Conservation (phyloP, 2,113 vertebrate species). For the Oryzias javanicus region DNA sequence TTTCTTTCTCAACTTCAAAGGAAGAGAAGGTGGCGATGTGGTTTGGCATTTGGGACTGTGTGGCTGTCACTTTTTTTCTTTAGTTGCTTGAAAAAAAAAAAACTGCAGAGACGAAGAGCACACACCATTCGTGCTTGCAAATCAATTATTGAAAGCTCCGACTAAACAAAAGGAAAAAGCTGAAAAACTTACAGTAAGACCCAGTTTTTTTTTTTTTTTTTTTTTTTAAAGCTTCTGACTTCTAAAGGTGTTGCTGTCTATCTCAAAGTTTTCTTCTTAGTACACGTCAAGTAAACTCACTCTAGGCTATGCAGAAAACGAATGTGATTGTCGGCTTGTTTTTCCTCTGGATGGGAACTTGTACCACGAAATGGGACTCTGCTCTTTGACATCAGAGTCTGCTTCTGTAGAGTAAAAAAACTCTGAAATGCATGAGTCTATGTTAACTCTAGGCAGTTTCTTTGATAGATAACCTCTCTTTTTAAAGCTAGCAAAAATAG, state of each 20-base stretch:
- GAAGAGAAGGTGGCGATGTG: conserved; percentile 2
- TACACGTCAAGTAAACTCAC: conserved; percentile 20
- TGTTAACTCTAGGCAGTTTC: no score
- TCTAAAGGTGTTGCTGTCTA: conserved; percentile 33
- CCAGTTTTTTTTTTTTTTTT: conserved; percentile 12
- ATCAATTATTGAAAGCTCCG: conserved; percentile 55
- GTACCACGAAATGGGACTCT: conserved; percentile 14
- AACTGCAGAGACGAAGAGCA: conserved; percentile 26
- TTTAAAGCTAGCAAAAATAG: conserved; percentile 6
- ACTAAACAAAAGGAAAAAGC: conserved; percentile 16
- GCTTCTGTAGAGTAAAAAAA: not conserved
- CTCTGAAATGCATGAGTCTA: no score
- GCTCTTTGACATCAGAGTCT: conserved; percentile 12
- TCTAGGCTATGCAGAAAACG: conserved; percentile 26
- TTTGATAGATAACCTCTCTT: not conserved
- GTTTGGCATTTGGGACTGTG: conserved; percentile 17
- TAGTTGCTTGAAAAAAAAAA: conserved; percentile 41
- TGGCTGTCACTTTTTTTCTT: conserved; percentile 5
- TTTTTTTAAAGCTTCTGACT: conserved; percentile 10
- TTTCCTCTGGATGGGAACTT: conserved; percentile 25
- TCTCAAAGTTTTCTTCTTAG: conserved; percentile 2
- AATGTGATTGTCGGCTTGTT: conserved; percentile 28
- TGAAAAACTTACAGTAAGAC: conserved; percentile 24
- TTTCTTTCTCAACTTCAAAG: conserved; percentile 24
- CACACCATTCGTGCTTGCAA: conserved; percentile 22